These are phyloP conservation scores for Chaetops frenatus DNA, from an alignment of 2,113 vertebrate species.

Conservation along the genomic window DNA sequence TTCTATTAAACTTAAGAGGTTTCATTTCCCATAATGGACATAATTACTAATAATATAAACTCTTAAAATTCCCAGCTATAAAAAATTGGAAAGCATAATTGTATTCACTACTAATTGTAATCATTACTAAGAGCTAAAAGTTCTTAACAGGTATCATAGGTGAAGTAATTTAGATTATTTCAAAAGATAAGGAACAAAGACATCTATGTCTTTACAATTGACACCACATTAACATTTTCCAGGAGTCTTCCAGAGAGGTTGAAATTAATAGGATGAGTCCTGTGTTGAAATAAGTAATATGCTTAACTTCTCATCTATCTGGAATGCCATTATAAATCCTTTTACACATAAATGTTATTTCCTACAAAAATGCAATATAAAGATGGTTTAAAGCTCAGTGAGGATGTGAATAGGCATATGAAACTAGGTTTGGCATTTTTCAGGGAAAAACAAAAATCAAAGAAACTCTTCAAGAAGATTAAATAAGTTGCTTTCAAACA, in stretches of 20 bases:
- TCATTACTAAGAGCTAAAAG: not conserved
- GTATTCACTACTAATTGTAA: not conserved
- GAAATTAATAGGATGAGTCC: not conserved
- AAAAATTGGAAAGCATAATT: not conserved
- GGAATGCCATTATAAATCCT: not conserved
- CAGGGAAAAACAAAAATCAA: not conserved
- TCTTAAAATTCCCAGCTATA: not conserved
- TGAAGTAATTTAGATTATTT: not conserved
- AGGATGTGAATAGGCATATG: not conserved
- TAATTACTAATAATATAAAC: not conserved
- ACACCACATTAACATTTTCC: not conserved
- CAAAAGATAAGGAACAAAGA: not conserved
- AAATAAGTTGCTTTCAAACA: not conserved
- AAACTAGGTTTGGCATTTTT: not conserved
- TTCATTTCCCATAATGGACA: not conserved
- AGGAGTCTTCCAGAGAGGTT: not conserved
- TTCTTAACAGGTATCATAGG: not conserved
- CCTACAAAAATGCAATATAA: not conserved
- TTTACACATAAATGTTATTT: not conserved
- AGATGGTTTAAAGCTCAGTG: not conserved
- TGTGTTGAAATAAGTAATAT: not conserved
- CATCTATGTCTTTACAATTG: fast-evolving
- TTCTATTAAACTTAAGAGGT: not conserved
- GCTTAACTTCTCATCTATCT: not conserved
- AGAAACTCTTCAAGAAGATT: not conserved